Evolutionary conservation across 2,888 invertebrate genomes (phyloP).

Genomic region (Harpalus rufipes): DNA sequence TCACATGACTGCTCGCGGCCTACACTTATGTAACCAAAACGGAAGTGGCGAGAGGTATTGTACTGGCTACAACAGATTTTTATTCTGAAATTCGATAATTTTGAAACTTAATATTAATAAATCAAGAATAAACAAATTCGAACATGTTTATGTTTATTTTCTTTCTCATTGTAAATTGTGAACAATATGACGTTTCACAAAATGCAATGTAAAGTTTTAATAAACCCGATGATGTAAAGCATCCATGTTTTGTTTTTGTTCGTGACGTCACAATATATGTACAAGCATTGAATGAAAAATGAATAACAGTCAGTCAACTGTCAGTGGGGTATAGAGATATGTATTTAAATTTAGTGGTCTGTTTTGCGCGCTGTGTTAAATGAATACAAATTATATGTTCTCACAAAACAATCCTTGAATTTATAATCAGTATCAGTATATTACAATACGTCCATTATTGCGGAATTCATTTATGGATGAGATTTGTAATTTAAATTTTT

Average conservation of each 20-base stretch:
- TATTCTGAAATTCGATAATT: too few species aligned
- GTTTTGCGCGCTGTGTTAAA: conserved; percentile 18
- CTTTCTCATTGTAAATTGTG: not conserved
- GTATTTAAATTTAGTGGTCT: conserved; percentile 37
- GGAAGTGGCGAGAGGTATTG: too few species aligned
- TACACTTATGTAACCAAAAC: too few species aligned
- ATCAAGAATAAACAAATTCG: too few species aligned
- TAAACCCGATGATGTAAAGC: conserved; percentile 14
- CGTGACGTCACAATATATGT: conserved; percentile 22
- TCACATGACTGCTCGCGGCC: too few species aligned
- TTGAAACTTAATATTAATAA: too few species aligned
- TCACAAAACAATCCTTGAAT: conserved; percentile 24
- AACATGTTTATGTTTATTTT: not conserved
- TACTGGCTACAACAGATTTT: too few species aligned
- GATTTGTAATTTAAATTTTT: conserved; percentile 9
- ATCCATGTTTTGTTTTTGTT: not conserved
- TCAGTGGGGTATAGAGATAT: conserved; percentile 24
- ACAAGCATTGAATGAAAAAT: conserved; percentile 13
- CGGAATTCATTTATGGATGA: not conserved
- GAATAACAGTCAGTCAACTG: conserved; percentile 29
- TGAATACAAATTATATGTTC: conserved; percentile 19
- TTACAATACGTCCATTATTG: conserved; percentile 14
- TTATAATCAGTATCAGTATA: conserved; percentile 18
- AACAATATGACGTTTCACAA: not conserved
- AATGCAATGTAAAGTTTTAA: conserved; percentile 3